These are phyloP conservation scores for Erebia aethiops DNA, from an alignment of 2,888 invertebrate species.

Conservation along the genomic window DNA sequence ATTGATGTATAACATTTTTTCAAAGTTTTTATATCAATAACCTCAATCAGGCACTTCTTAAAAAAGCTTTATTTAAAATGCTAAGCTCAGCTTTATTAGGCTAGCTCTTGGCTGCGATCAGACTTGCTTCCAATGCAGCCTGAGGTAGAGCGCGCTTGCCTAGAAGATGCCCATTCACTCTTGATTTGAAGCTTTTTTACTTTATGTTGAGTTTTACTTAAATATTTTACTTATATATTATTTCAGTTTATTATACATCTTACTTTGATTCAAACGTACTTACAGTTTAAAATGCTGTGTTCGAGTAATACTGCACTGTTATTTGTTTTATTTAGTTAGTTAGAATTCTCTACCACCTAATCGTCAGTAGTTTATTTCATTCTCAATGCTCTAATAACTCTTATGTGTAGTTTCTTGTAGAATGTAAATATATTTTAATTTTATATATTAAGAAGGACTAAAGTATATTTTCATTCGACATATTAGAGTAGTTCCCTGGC, in stretches of 20 bases:
- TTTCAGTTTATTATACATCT: background rate
- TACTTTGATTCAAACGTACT: background rate
- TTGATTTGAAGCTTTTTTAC: too few relatives aligned
- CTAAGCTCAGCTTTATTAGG: too few relatives aligned
- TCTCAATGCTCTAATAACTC: background rate
- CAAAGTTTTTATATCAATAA: background rate
- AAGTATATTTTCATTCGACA: background rate
- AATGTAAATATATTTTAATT: conserved; percentile 1
- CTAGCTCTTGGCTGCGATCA: too few relatives aligned
- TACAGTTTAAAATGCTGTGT: background rate
- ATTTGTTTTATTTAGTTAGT: background rate
- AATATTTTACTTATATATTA: background rate
- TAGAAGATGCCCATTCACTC: too few relatives aligned
- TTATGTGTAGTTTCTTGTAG: background rate
- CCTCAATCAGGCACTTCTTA: background rate
- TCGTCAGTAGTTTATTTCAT: background rate
- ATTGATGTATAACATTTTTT: conserved; percentile 28
- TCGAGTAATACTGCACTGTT: conserved; percentile 14
- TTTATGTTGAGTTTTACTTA: background rate
- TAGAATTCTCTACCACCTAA: background rate
- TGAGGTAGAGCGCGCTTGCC: too few relatives aligned
- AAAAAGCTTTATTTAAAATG: too few relatives aligned
- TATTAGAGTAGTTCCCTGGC: background rate
- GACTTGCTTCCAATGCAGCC: too few relatives aligned
- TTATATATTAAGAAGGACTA: background rate